These are phyloP conservation scores for Oncorhynchus clarkii DNA, from an alignment of 2,113 vertebrate genomes.

Conservation along the genomic window DNA sequence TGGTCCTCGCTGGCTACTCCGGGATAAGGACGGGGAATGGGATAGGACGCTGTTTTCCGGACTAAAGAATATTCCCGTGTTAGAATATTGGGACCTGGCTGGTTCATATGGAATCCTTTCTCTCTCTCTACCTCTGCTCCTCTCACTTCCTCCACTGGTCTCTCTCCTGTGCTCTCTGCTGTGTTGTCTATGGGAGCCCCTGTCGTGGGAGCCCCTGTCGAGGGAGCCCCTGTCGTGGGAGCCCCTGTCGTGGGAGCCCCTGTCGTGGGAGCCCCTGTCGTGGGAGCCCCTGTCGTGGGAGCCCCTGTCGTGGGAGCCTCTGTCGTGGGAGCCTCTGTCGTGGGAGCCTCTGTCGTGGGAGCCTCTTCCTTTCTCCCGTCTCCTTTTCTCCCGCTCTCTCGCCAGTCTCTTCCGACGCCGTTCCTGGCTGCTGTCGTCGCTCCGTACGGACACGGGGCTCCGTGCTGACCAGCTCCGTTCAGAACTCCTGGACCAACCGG, in stretches of 20 bases:
- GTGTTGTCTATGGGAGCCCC: slow-evolving; percentile 73
- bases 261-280: slow-evolving; percentile 67
- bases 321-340: slow-evolving; percentile 37
- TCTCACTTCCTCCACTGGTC: slow-evolving; percentile 37
- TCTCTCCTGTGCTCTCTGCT: slow-evolving; percentile 57
- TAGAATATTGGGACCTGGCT: slow-evolving; percentile 23
- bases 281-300: slow-evolving; percentile 31
- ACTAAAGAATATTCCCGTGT: background rate
- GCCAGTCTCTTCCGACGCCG: slow-evolving; percentile 63
- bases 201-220: slow-evolving; percentile 51
- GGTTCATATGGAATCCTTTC: background rate
- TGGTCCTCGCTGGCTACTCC: slow-evolving; percentile 16
- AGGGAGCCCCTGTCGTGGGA: slow-evolving; percentile 46
- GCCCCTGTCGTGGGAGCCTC: slow-evolving; percentile 65
- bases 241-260: background rate
- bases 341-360: slow-evolving; percentile 34
- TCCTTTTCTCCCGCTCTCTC: slow-evolving; percentile 10
- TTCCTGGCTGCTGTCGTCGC: slow-evolving; percentile 63
- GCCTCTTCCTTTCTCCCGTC: background rate
- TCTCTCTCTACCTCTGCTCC: slow-evolving; percentile 44
- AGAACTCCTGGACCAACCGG: slow-evolving; percentile 56
- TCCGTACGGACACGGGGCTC: slow-evolving; percentile 62
- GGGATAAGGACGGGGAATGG: slow-evolving; percentile 68
- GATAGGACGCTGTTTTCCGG: slow-evolving; percentile 46
- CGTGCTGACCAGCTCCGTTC: slow-evolving; percentile 65